Percentiles rank a stretch among this genome's conserved stretches.
Conservation (phyloP, 2,797 vertebrate genomes). For the Lindbergichthys nudifrons region DNA sequence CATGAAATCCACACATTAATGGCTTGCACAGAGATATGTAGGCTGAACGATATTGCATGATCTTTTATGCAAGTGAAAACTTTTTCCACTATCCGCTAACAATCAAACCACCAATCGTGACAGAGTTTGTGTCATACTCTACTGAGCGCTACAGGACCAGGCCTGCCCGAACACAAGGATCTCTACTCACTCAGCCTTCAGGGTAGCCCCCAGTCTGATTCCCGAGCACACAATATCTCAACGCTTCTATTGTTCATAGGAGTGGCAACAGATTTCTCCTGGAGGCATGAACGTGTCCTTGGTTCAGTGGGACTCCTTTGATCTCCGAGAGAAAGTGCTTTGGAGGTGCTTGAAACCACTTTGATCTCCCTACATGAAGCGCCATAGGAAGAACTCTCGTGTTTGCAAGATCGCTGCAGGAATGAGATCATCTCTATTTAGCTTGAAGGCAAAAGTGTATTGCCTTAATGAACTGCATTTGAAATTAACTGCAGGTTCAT, state of each 20-base stretch:
- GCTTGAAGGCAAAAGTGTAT: constrained; percentile 9
- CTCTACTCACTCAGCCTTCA: constrained; percentile 20
- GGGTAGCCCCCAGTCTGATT: constrained; percentile 29
- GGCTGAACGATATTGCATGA: background rate
- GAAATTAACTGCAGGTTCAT: constrained; percentile 8
- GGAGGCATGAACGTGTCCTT: constrained; percentile 12
- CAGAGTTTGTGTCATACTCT: constrained; percentile 19
- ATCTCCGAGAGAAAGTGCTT: constrained; percentile 44
- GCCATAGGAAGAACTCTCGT: constrained; percentile 2
- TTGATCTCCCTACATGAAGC: constrained; percentile 53
- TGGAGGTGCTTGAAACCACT: constrained; percentile 42
- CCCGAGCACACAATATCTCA: constrained; percentile 30
- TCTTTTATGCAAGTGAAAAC: background rate
- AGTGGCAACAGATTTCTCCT: constrained; percentile 43
- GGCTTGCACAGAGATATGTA: background rate
- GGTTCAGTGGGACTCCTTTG: constrained; percentile 56
- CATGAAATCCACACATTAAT: background rate
- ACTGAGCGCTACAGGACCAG: constrained; percentile 30
- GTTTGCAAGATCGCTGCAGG: constrained; percentile 26
- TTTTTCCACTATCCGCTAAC: constrained; percentile 13
- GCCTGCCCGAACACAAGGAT: constrained; percentile 34
- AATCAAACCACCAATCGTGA: background rate
- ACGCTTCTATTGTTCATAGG: constrained; percentile 49
- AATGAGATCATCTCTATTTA: constrained; percentile 40
- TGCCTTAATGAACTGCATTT: constrained; percentile 36